Evolutionary conservation across 1,140 invertebrate genomes (phyloP), one percentile per base, ranked within the genome.

Genomic region (Drosophila setifemur): DNA sequence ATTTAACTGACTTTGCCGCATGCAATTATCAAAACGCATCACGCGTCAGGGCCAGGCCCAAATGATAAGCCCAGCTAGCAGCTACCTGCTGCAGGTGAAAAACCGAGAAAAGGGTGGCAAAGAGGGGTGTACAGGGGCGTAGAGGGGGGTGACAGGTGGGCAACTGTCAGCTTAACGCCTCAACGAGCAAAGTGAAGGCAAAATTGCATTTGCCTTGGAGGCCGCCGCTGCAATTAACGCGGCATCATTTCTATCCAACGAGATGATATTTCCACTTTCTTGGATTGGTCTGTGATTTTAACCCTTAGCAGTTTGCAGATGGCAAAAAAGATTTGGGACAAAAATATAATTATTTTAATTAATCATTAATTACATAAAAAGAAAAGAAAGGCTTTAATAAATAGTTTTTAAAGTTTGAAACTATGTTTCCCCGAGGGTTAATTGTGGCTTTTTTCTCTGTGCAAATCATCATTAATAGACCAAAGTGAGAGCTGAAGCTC

Each of bases 391-490:
- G n/a, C n/a, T n/a, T n/a, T n/a, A n/a, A n/a, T n/a, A n/a, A n/a
- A n/a, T n/a, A n/a, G n/a, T n/a, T 3, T 23, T 23, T 23, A 2
- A 2, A 23, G 2, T 23, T 23, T 2, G 21, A 23, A 23, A 23
- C 21, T 23, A 23, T 23, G 21, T 5, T 31, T 26, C 23, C 28
- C 18, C 33, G 21, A 33, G 52, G 50, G 50, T 28, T 67, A 61
- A 61, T 9, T 45, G 35, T 19, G 26, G 19, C 2, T 49, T 44
- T 47, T 31, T 43, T 55, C 45, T 63, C 53, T 23, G 68, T 77
- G 78, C 81, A 63, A 82, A 83, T 83, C 81, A 83, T 82, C 79
- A 79, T 83, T 83, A 85, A 78, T 85, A 85, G 78, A 74, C 57
- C 79, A 85, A 74, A 78, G 78, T 83, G 78, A 85, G 73, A 78